These are phyloP conservation scores for Pteruthius melanotis DNA, from an alignment of 2,113 vertebrate species.

Conservation along the genomic window DNA sequence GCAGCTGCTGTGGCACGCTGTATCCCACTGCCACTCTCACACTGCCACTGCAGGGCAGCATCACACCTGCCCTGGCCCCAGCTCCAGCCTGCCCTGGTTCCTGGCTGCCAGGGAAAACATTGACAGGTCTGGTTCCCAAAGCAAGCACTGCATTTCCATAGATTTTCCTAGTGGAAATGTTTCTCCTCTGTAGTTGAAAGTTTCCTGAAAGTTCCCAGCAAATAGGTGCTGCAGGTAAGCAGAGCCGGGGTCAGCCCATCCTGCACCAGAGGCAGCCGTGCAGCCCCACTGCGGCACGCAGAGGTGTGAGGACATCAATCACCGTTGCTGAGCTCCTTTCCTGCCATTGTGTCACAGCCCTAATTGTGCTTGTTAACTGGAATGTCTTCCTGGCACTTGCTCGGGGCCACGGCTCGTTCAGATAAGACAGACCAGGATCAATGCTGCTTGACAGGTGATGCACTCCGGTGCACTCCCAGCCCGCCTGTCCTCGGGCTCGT, in stretches of 20 bases:
- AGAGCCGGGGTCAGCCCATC: not conserved
- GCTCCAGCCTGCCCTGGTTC: not conserved
- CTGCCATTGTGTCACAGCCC: not conserved
- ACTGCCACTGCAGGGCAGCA: not conserved
- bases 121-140: not conserved
- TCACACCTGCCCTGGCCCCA: accelerated
- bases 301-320: not conserved
- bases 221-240: not conserved
- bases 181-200: not conserved
- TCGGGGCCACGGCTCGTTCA: not conserved
- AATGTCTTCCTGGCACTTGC: not conserved
- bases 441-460: constrained; percentile 32
- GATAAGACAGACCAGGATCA: constrained; percentile 32
- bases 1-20: accelerated
- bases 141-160: not conserved
- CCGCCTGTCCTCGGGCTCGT: not conserved
- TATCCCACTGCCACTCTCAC: accelerated
- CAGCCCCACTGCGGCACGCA: not conserved
- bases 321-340: not conserved
- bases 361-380: constrained; percentile 18
- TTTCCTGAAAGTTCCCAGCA: not conserved
- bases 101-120: not conserved
- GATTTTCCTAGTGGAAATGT: not conserved
- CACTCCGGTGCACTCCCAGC: not conserved
- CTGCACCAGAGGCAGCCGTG: not conserved